phyloP scores from a whole-genome alignment of 2,797 vertebrate genomes.

The Nothura maculosa region DNA sequence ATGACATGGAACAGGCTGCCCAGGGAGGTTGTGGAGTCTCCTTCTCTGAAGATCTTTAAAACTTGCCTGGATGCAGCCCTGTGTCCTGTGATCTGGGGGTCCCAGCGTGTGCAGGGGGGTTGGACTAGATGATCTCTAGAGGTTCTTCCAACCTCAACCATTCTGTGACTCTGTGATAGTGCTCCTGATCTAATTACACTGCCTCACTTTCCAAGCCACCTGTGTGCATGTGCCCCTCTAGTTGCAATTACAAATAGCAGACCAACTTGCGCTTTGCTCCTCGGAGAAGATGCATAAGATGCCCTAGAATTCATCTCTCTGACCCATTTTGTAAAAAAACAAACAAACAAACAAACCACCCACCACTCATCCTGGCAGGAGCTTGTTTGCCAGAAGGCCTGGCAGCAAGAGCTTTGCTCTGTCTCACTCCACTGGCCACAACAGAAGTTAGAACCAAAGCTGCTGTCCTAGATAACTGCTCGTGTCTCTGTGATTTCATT shows the following conservation, averaged over 20 bases:
- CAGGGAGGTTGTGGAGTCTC: too few relatives aligned
- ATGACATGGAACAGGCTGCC: not conserved
- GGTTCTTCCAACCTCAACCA: too few relatives aligned
- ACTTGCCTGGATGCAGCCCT: too few relatives aligned
- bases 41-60: too few relatives aligned
- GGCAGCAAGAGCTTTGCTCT: slow-evolving; percentile 41
- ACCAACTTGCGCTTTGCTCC: not conserved
- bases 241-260: not conserved
- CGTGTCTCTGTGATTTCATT: not conserved
- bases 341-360: too few relatives aligned
- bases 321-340: slow-evolving; percentile 2
- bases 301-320: slow-evolving; percentile 33
- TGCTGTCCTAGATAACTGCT: not conserved
- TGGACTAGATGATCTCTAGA: too few relatives aligned
- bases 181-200: not conserved
- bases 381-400: slow-evolving; percentile 46
- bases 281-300: not conserved
- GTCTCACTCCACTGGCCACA: slow-evolving; percentile 39
- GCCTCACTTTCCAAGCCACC: not conserved
- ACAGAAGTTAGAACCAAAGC: not conserved
- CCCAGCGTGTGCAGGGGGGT: too few relatives aligned
- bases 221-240: not conserved
- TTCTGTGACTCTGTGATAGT: not conserved
- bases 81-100: too few relatives aligned
- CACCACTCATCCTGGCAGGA: not conserved